Evolutionary conservation across 2,797 vertebrate species (phyloP), one percentile per base, ranked within the genome.

Genomic region (Meriones psammophilus): DNA sequence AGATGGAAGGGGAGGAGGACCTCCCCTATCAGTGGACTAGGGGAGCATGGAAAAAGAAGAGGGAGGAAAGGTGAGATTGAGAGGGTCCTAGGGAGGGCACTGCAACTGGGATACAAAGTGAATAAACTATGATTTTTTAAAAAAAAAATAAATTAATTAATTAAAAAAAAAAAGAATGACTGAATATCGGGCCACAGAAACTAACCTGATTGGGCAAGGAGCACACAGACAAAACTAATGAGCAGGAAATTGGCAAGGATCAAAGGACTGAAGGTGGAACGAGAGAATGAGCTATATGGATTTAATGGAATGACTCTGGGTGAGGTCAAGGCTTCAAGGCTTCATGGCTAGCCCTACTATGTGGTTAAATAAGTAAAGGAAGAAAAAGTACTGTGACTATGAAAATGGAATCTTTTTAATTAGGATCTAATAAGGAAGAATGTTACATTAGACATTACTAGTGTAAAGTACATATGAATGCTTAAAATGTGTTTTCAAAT

Each of bases 381-480:
- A 50, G 42, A 66, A 46, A 46, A 33, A 22, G 39, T 33, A 24
- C 30, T 85, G 30, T 68, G 46, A 86, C 66, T 69, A 50, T 86
- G 39, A 66, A 81, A 92, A 94, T 5, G 85, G 12, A 28, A 80
- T 50, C 8, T 50, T 86, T 85, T 36, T 71, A 3, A 94, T 66
- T 26, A 46, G 24, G 12, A 60, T 18, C 20, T 78, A 85, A 91
- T 13, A 83, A 77, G 14, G 5, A 28, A 64, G 92, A 94, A 92
- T 39, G 30, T 80, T 91, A 95, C 33, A 62, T 56, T 92, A 30
- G 73, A 68, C 68, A 79, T 3, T 86, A 24, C 87, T 84, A 92
- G 33, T 30, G 30, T 8, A 36, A 92, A 77, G 17, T 50, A 77
- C 54, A 30, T 54, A 73, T 20, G 13, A 4, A 68, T 14, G 69